Evolutionary conservation across 2,797 vertebrate species (phyloP), one percentile per base, ranked within the genome.

Genomic region (Pyrocephalus nanus): DNA sequence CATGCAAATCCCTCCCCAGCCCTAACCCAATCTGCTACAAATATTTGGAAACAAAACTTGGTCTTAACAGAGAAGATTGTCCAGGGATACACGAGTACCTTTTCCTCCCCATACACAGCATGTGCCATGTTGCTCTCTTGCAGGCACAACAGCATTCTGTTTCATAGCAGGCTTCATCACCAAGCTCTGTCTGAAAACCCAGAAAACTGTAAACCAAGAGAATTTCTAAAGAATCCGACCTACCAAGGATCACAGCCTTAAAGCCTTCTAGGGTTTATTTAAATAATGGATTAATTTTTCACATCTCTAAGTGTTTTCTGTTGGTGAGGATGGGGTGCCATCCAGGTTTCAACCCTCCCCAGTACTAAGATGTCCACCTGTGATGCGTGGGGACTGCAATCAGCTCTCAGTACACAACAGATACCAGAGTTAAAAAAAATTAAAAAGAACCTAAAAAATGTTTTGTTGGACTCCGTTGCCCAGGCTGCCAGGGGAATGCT

Each of bases 391-490:
- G 96, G 95, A 94, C 96, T 95, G 95, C 96, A 88, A 92, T 96
- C 97, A 98, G 97, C 96, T 98, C 97, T 97, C 75, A 65, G 97
- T 96, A 97, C 66, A 96, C 97, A 97, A 97, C 96, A 97, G 97
- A 96, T 93, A 98, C 92, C 96, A 95, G 95, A 98, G 88, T 97
- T 98, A 97, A 98, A 98, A 98, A 97, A 96, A 97, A 96, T 95
- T 97, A 97, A 96, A 97, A 98, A 98, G 92, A 98, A 98, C 97
- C 98, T 98, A 98, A 97, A 96, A 98, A 97, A 97, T 97, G 95
- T 97, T 97, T 96, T 88, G 89, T 97, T 98, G 97, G 96, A 97
- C 97, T 98, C 97, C 98, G 97, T 98, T 98, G 98, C 98, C 97
- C 97, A 98, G 97, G 97, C 97, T 98, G 98, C 98, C 97, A 97